A percentile compares a stretch with the other conserved stretches of the same genome.
Evolutionary conservation across 1,140 invertebrate genomes (phyloP).

Genomic region (Harpegnathos saltator): DNA sequence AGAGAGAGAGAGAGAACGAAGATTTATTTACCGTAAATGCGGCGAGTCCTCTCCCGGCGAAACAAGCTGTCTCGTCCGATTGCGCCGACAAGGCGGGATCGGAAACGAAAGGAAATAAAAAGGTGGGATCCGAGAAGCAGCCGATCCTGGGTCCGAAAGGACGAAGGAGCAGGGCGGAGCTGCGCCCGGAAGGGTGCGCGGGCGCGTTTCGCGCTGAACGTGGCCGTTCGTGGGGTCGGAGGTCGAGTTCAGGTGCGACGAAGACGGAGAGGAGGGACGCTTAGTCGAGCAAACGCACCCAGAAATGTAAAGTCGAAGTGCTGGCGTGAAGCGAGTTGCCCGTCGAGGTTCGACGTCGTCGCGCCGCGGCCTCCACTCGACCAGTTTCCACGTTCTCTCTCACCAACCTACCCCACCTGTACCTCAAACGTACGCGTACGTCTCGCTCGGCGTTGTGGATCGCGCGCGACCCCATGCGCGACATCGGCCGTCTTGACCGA

Average conservation of each 20-base stretch:
- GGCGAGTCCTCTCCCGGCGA: neutral
- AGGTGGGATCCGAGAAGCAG: slow-evolving; percentile 58
- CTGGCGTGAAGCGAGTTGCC: slow-evolving; percentile 71
- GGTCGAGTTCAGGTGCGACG: slow-evolving; percentile 80
- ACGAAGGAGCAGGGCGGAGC: slow-evolving; percentile 82
- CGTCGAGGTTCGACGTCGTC: slow-evolving; percentile 64
- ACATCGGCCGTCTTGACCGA: neutral
- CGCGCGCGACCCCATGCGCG: slow-evolving; percentile 24
- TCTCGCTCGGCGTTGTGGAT: neutral
- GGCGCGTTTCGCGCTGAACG: slow-evolving; percentile 73
- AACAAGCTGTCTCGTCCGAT: slow-evolving; percentile 6
- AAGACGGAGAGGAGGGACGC: slow-evolving; percentile 71
- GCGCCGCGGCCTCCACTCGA: slow-evolving; percentile 24
- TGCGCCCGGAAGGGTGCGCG: slow-evolving; percentile 83
- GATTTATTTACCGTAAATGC: neutral
- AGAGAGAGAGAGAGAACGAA: no score
- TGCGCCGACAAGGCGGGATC: slow-evolving; percentile 15
- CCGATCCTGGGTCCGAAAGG: slow-evolving; percentile 67
- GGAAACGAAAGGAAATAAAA: slow-evolving; percentile 35
- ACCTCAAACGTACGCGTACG: neutral
- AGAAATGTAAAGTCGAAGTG: slow-evolving; percentile 77
- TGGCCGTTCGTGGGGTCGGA: slow-evolving; percentile 77
- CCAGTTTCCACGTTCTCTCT: neutral
- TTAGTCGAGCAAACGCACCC: slow-evolving; percentile 73
- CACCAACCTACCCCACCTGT: neutral